Evolutionary conservation across 2,888 invertebrate genomes (phyloP), one percentile per base, ranked within the genome.

Genomic region (Cheilosia variabilis): DNA sequence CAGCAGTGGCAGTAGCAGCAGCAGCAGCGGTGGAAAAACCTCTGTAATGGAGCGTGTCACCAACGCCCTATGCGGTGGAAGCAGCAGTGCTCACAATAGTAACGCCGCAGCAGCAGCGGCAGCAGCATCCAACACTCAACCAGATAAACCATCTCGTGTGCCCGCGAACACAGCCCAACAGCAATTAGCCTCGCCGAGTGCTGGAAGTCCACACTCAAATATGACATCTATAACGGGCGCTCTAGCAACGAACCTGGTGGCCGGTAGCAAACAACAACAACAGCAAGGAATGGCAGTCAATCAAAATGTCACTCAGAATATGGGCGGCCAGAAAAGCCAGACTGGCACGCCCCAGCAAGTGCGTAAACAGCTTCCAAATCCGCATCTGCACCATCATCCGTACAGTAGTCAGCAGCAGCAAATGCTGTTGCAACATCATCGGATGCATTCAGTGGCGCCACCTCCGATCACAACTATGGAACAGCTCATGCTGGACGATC

Each of bases 1-100:
- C 60, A 87, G 86, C 60, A 60, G 84, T 41, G 58, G 86, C 66
- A 91, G 91, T 87, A 90, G 91, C 81, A 88, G 91, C 80, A 88
- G 88, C 81, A 37, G 84, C 87, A 93, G 95, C 88, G 92, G 93
- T 83, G 93, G 93, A 84, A 94, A 94, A 89, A 93, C 94, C 31
- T 95, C 95, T 91, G 97, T 97, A 87, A 97, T 97, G 94, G 97
- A 97, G 92, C 95, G 97, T 88, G 97, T 97, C 78, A 97, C 97
- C 60, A 96, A 96, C 91, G 97, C 96, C 31, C 95, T 97, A 79
- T 97, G 97, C 92, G 97, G 97, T 15, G 95, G 96, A 73, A 89
- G 93, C 88, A 93, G 92, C 87, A 91, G 90, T 73, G 90, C 91
- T 41, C 86, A 83, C 22, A 89, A 88, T 71, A 88, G 86, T 22